These are phyloP conservation scores for Fundulus diaphanus DNA, from an alignment of 2,797 vertebrate genomes.

Conservation along the genomic window DNA sequence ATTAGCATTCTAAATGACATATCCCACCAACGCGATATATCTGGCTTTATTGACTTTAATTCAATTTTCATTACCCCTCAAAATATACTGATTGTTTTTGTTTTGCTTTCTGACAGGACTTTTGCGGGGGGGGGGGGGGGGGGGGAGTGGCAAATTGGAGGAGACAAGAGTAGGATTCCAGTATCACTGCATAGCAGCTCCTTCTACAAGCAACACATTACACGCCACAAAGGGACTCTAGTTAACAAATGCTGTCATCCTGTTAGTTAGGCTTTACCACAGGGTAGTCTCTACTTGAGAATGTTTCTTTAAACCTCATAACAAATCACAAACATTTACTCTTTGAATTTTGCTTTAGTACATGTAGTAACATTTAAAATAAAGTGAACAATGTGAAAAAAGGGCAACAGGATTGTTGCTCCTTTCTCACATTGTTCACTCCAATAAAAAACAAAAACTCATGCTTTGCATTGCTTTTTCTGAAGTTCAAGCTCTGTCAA, in stretches of 20 bases:
- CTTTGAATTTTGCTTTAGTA: slow-evolving; percentile 17
- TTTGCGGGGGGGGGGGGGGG: slow-evolving; percentile 45
- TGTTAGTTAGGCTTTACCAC: slow-evolving; percentile 41
- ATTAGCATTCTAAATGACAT: slow-evolving; percentile 74
- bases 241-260: slow-evolving; percentile 45
- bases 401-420: neutral
- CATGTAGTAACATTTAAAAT: slow-evolving; percentile 36
- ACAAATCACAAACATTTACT: slow-evolving; percentile 29
- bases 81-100: slow-evolving; percentile 14
- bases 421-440: neutral
- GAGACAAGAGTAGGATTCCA: slow-evolving; percentile 31
- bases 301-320: slow-evolving; percentile 51
- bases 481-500: too few species aligned
- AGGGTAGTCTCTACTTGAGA: slow-evolving; percentile 21
- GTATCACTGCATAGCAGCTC: slow-evolving; percentile 45
- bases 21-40: slow-evolving; percentile 69
- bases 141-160: slow-evolving; percentile 40
- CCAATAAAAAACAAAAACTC: neutral
- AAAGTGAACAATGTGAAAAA: too few species aligned
- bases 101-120: slow-evolving; percentile 30
- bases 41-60: slow-evolving; percentile 69
- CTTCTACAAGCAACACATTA: slow-evolving; percentile 33
- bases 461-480: neutral
- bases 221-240: slow-evolving; percentile 36
- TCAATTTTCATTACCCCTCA: slow-evolving; percentile 54